These are phyloP conservation scores for Drosophila mayri DNA, from an alignment of 1,140 invertebrate genomes.

Conservation along the genomic window DNA sequence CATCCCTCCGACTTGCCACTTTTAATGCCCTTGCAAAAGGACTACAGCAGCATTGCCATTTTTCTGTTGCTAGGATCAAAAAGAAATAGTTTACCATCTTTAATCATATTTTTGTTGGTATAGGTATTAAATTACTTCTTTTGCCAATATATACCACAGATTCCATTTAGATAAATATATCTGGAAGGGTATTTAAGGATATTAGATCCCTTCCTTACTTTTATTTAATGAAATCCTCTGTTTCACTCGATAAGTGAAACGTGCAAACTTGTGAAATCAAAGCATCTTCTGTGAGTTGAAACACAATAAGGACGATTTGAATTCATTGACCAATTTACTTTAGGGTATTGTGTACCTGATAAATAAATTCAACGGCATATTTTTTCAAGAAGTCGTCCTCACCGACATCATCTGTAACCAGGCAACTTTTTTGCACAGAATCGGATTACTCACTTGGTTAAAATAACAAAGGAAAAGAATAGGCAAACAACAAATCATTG, in stretches of 20 bases:
- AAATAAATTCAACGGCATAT: constrained; percentile 39
- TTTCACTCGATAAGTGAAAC: constrained; percentile 26
- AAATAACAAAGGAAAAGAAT: constrained; percentile 71
- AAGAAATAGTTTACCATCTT: not conserved
- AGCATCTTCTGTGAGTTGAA: constrained; percentile 33
- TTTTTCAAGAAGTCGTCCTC: constrained; percentile 1
- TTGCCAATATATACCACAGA: not conserved
- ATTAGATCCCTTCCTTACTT: not conserved
- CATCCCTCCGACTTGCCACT: constrained; percentile 14
- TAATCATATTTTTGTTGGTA: not conserved
- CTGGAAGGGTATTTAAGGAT: not conserved
- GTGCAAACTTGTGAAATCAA: constrained; percentile 54
- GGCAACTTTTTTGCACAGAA: constrained; percentile 53
- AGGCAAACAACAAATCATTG: constrained; percentile 71
- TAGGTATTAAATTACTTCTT: too few species aligned
- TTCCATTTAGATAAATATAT: not conserved
- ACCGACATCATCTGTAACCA: constrained; percentile 44
- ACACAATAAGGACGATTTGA: constrained; percentile 51
- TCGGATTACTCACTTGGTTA: constrained; percentile 76
- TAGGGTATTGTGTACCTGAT: constrained; percentile 48
- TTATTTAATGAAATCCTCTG: constrained; percentile 52
- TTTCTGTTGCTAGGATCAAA: not conserved
- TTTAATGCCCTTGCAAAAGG: constrained; percentile 5
- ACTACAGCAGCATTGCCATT: not conserved
- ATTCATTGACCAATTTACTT: constrained; percentile 56